These are phyloP conservation scores for Potorous gilbertii DNA, from an alignment of 2,797 vertebrate species.

Conservation along the genomic window DNA sequence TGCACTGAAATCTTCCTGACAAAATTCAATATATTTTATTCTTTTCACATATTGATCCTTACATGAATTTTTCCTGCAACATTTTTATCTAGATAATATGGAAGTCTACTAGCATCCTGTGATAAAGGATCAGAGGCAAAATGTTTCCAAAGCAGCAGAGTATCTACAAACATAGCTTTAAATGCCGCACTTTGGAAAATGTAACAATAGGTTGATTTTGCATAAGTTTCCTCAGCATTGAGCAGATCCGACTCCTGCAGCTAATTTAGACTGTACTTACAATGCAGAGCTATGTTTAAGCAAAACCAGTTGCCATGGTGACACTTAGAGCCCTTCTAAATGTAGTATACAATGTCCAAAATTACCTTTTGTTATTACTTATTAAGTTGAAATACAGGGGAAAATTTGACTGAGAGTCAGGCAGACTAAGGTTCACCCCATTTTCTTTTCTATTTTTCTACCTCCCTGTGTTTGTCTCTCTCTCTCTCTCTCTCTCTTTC, in stretches of 20 bases:
- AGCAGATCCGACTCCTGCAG: neutral
- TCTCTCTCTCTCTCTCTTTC: conserved; percentile 19
- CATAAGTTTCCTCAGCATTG: conserved; percentile 39
- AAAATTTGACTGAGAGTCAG: neutral
- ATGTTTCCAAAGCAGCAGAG: conserved; percentile 17
- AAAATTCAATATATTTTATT: conserved; percentile 8
- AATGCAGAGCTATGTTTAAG: conserved; percentile 68
- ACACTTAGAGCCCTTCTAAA: conserved; percentile 71
- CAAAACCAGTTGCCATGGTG: conserved; percentile 79
- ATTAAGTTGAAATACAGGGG: conserved; percentile 30
- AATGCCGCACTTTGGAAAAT: conserved; percentile 41
- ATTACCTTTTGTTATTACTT: conserved; percentile 36
- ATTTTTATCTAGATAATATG: conserved; percentile 34
- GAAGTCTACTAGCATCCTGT: neutral
- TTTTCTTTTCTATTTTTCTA: conserved; percentile 29
- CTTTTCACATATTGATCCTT: conserved; percentile 39
- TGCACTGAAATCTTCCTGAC: neutral
- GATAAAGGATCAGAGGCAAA: conserved; percentile 20
- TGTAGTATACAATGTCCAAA: conserved; percentile 69
- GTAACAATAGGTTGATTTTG: conserved; percentile 47
- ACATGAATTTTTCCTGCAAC: conserved; percentile 26
- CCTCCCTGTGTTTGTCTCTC: neutral
- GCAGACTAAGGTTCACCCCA: neutral
- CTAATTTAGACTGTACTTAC: conserved; percentile 51
- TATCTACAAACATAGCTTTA: conserved; percentile 48